Conservation (phyloP, 2,113 vertebrate species). For the Phainopepla nitens region DNA sequence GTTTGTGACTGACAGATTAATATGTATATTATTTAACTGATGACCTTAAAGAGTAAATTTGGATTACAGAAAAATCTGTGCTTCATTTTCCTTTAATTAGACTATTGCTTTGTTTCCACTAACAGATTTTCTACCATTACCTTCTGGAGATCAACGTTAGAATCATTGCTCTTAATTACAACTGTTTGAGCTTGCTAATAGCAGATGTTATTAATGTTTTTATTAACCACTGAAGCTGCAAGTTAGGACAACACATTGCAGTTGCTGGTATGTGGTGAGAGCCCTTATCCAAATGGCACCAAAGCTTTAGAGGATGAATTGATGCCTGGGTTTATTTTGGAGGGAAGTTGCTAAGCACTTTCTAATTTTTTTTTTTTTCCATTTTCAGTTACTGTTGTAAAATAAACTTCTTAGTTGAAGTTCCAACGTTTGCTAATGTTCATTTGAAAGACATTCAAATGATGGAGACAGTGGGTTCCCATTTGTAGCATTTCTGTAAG, state of each 20-base stretch:
- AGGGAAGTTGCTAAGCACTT: conserved; percentile 41
- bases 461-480: conserved; percentile 33
- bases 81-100: conserved; percentile 51
- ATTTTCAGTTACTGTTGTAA: conserved; percentile 1
- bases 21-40: conserved; percentile 22
- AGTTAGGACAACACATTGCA: background rate
- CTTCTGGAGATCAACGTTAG: background rate
- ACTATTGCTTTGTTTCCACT: conserved; percentile 9
- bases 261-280: background rate
- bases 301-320: conserved; percentile 23
- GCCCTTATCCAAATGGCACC: background rate
- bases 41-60: conserved; percentile 6
- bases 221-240: conserved; percentile 37
- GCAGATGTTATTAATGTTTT: conserved; percentile 1
- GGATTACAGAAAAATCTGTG: conserved; percentile 29
- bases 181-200: conserved; percentile 7
- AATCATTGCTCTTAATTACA: background rate
- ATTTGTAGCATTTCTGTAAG: conserved; percentile 60
- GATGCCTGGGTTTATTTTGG: conserved; percentile 7
- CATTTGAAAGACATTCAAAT: background rate
- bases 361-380: background rate
- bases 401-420: conserved; percentile 40
- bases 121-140: background rate
- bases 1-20: background rate
- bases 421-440: background rate